phyloP scores from a whole-genome alignment of 2,888 invertebrate species.

The Athalia circularis region DNA sequence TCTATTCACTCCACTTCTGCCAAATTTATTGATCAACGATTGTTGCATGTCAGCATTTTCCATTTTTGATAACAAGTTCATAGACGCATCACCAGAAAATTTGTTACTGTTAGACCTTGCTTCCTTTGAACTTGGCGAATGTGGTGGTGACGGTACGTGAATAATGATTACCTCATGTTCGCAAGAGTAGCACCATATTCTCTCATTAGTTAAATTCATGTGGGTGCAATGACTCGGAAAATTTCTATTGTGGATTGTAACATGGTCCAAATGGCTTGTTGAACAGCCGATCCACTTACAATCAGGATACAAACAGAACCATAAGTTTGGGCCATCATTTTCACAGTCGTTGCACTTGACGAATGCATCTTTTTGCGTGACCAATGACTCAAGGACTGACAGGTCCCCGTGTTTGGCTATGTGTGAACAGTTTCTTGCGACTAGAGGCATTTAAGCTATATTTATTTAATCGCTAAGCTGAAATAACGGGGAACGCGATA shows the following conservation, averaged over 20 bases:
- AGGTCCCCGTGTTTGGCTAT: constrained; percentile 66
- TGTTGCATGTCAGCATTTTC: constrained; percentile 53
- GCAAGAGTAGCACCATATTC: constrained; percentile 94
- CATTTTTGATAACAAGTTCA: constrained; percentile 58
- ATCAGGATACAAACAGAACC: constrained; percentile 89
- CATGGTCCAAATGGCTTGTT: constrained; percentile 88
- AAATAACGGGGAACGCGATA: neutral
- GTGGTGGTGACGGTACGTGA: constrained; percentile 61
- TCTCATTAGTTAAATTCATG: constrained; percentile 88
- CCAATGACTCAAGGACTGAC: constrained; percentile 64
- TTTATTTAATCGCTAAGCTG: neutral
- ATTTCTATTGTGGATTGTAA: constrained; percentile 86
- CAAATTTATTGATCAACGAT: constrained; percentile 59
- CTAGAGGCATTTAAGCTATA: constrained; percentile 65
- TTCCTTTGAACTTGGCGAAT: constrained; percentile 65
- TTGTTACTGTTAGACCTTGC: constrained; percentile 58
- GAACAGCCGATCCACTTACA: constrained; percentile 91
- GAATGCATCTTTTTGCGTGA: constrained; percentile 64
- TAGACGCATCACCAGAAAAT: constrained; percentile 63
- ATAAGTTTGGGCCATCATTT: constrained; percentile 85
- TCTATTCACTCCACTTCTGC: constrained; percentile 52
- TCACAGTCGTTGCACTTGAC: constrained; percentile 83
- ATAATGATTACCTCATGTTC: constrained; percentile 82
- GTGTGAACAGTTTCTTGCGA: constrained; percentile 68
- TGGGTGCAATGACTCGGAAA: constrained; percentile 85